Evolutionary conservation across 1,140 invertebrate genomes (phyloP).

Genomic region (Pseudomyrmex concolor): DNA sequence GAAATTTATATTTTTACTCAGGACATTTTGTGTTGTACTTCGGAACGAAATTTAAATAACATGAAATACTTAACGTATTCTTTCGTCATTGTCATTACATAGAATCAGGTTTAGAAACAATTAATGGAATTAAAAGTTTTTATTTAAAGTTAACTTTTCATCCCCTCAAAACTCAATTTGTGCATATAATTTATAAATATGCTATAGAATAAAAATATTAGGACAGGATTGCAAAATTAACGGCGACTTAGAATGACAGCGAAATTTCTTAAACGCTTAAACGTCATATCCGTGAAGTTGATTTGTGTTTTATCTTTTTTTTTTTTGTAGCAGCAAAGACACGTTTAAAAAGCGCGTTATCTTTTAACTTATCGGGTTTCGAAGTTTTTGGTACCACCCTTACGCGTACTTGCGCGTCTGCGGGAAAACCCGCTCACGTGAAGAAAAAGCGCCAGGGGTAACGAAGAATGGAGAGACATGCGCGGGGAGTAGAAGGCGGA

Average conservation of each 20-base stretch:
- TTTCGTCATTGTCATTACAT: too few species aligned
- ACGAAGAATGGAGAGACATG: background rate
- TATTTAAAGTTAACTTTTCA: too few species aligned
- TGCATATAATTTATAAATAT: too few species aligned
- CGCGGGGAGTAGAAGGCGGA: background rate
- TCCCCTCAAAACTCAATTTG: too few species aligned
- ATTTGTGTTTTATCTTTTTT: background rate
- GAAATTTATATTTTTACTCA: too few species aligned
- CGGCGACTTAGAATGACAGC: background rate
- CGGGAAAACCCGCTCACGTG: background rate
- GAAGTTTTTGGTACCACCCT: background rate
- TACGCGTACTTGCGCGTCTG: background rate
- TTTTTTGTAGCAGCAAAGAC: background rate
- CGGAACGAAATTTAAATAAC: too few species aligned
- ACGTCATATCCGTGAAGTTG: background rate
- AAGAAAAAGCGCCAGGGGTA: constrained; percentile 13
- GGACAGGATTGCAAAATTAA: background rate
- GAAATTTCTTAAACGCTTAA: background rate
- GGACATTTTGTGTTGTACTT: too few species aligned
- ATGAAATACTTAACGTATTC: too few species aligned
- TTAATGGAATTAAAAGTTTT: too few species aligned
- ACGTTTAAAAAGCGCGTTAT: background rate
- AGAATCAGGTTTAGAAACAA: too few species aligned
- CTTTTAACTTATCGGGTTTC: background rate
- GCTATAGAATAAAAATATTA: too few species aligned